Evolutionary conservation across 2,888 invertebrate genomes (phyloP), one percentile per base, ranked within the genome.

Genomic region (Brachylomia viminalis): DNA sequence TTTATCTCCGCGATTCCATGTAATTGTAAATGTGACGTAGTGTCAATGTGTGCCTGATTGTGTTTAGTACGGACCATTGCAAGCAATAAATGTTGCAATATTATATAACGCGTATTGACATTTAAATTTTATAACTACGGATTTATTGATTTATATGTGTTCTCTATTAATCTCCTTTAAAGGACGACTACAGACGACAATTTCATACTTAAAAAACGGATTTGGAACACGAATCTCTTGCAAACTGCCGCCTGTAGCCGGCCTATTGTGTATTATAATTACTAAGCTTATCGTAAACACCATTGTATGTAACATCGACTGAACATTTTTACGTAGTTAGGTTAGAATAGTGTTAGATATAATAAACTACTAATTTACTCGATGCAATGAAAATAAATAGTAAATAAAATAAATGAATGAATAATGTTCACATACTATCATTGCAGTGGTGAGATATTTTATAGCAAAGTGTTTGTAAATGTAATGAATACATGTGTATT

Each of bases 291-390:
- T 91, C 92, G 92, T 94, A 92, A 93, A 95, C 94, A 95, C 94
- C 95, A 95, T 94, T 95, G 95, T 95, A 95, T 95, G 94, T 95
- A 95, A 96, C 95, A 95, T 96, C 92, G 96, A 96, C 96, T 96
- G 96, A 96, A 95, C 95, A 95, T 95, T 95, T 96, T 94, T 95
- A 95, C 92, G 92, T 96, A 96, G 94, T 79, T 95, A 95, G 93
- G 92, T 90, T 95, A 95, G 92, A 86, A 80, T 88, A 93, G 92
- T 82, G 72, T 87, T 92, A 94, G 92, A 91, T 87, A 87, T 91
- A 92, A 86, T 88, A 88, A 90, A 90, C 88, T 89, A 91, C 88
- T 90, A 91, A 91, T 90, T 90, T 88, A 91, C 89, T 91, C 87
- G 86, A 90, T 88, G 88, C 86, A 83, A 89, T 90, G 91, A 90